Evolutionary conservation across 2,888 invertebrate species (phyloP), one percentile per base, ranked within the genome.

Genomic region (Xestia ashworthii): DNA sequence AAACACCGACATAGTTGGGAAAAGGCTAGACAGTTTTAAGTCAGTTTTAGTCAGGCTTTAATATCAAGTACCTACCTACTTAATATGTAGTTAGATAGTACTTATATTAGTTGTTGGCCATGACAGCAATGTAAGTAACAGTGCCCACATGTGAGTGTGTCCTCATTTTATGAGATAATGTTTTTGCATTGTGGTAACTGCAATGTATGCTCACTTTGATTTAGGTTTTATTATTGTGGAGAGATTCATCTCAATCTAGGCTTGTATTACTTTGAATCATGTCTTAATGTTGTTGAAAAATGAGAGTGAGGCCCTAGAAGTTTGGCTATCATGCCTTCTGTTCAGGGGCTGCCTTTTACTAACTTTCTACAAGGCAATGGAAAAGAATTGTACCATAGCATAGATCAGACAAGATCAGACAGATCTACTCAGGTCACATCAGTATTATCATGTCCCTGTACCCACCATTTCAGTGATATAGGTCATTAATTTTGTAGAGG

Each of bases 141-240:
- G 53, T 55, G 32, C 3, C 14, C 25, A 16, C 44, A 65, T 77
- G 70, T 74, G 81, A 67, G 67, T 70, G 19, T 82, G 78, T 44
- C 62, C 67, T 55, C 62, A 82, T 74, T 76, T 16, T 22, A 5
- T 66, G 55, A 66, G 64, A 53, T 5, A 60, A n/a, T 55, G 22
- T 55, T 6, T 19, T 48, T 38, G 41, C n/a, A 67, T 41, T 72
- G 4, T 38, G 12, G n/a, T 38, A 19, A 44, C 5, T 46, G n/a
- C 14, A 64, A 32, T 32, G 38, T 14, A 16, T 41, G 32, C 0
- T 44, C 5, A 44, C 3, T 53, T 62, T 55, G 12, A 74, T 11
- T n/a, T 9, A 32, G 14, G 12, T 46, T 64, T 58, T 46, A 38
- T 46, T 75, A n/a, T 38, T 46, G 14, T 44, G 3, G 11, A n/a